phyloP scores from a whole-genome alignment of 2,797 vertebrate genomes.

The Taeniopygia guttata region DNA sequence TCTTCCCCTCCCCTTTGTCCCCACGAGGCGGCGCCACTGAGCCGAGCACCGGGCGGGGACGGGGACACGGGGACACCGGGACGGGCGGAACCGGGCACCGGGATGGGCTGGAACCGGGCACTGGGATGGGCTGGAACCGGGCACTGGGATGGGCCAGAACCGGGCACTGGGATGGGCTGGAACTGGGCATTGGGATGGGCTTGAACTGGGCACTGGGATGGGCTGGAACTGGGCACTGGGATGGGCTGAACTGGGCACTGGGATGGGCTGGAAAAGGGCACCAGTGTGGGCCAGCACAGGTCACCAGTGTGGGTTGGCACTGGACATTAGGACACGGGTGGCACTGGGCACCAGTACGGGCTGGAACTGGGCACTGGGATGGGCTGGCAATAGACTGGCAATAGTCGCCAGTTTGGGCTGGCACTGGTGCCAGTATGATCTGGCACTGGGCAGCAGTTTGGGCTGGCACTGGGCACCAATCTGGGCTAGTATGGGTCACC shows the following conservation, averaged over 20 bases:
- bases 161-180: too few species aligned
- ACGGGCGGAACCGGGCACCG: too few species aligned
- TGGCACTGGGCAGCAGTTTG: rapidly evolving
- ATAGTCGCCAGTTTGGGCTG: too few species aligned
- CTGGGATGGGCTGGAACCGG: too few species aligned
- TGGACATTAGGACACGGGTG: neutral
- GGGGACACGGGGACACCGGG: neutral
- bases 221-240: too few species aligned
- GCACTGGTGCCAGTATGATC: rapidly evolving
- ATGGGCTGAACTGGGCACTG: too few species aligned
- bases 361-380: rapidly evolving
- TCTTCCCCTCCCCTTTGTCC: neutral
- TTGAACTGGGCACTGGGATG: too few species aligned
- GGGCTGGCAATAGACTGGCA: neutral
- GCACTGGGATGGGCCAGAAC: too few species aligned
- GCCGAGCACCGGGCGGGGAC: neutral
- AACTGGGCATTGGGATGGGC: too few species aligned
- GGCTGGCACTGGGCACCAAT: too few species aligned
- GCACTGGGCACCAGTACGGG: rapidly evolving
- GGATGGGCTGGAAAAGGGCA: too few species aligned
- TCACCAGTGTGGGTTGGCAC: rapidly evolving
- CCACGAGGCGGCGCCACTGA: neutral
- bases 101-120: too few species aligned
- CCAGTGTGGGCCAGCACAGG: rapidly evolving
- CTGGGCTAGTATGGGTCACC: neutral